Evolutionary conservation across 2,113 vertebrate genomes (phyloP).

Genomic region (Oryzias woworae): DNA sequence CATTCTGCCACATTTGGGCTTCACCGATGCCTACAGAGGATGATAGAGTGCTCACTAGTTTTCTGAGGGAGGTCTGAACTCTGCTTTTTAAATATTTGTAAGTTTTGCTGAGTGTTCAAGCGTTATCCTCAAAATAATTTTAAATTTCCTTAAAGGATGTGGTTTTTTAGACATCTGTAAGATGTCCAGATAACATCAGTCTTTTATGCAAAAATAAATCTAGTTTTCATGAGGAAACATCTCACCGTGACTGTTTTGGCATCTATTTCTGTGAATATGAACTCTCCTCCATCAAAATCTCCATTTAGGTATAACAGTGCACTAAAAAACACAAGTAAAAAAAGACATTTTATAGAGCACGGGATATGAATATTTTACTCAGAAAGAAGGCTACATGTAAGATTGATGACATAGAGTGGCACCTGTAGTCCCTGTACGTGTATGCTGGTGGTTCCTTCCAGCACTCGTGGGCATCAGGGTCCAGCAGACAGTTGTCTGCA

Average conservation of each 20-base stretch:
- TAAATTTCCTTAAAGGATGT: too few species aligned
- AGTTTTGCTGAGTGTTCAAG: too few species aligned
- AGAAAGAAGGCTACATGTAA: background rate
- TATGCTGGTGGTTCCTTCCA: constrained; percentile 97
- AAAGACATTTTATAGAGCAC: background rate
- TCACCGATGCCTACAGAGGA: constrained; percentile 85
- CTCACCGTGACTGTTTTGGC: constrained; percentile 95
- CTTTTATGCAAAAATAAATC: background rate
- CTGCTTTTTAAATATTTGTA: too few species aligned
- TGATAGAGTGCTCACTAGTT: background rate
- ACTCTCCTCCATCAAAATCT: constrained; percentile 95
- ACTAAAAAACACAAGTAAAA: constrained; percentile 60
- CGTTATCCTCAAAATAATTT: too few species aligned
- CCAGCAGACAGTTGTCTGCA: constrained; percentile 95
- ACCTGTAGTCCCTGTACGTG: constrained; percentile 95
- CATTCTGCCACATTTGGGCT: constrained; percentile 92
- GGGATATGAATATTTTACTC: background rate
- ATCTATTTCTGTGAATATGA: constrained; percentile 97
- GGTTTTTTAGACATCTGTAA: background rate
- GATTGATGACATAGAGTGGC: background rate
- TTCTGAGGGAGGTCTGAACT: too few species aligned
- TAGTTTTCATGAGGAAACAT: constrained; percentile 1
- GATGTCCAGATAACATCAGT: background rate
- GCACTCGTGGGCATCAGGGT: constrained; percentile 92
- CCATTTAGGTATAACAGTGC: constrained; percentile 95